Evolutionary conservation across 2,888 invertebrate genomes (phyloP).

Genomic region (Corythucha ciliata): DNA sequence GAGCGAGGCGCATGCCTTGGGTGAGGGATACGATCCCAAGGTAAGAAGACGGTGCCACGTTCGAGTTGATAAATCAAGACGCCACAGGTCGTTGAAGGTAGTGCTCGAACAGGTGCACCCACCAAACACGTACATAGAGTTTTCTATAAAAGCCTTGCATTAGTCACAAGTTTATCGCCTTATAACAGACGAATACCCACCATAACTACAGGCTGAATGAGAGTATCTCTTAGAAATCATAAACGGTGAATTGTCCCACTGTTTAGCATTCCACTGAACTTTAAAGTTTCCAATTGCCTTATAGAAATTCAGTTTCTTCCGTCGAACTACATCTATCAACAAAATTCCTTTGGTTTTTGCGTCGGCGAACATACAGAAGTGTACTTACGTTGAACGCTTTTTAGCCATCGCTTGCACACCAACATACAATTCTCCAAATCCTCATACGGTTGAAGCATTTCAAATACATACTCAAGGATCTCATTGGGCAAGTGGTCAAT

Average conservation of each 20-base stretch:
- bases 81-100: constrained; percentile 95
- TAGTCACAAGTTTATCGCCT: background rate
- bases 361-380: too few species aligned
- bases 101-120: constrained; percentile 90
- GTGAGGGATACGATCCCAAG: constrained; percentile 83
- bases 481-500: constrained; percentile 77
- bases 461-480: constrained; percentile 83
- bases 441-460: constrained; percentile 79
- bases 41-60: constrained; percentile 77
- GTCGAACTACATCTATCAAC: constrained; percentile 65
- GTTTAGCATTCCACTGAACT: constrained; percentile 57
- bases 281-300: constrained; percentile 68
- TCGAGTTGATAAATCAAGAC: constrained; percentile 74
- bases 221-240: constrained; percentile 87
- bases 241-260: constrained; percentile 40
- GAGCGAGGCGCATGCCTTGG: constrained; percentile 90
- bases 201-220: constrained; percentile 75
- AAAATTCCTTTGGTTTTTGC: background rate
- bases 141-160: constrained; percentile 42
- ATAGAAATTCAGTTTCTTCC: constrained; percentile 61
- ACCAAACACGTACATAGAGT: constrained; percentile 90
- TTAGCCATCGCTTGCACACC: constrained; percentile 81
- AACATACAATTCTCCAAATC: constrained; percentile 77
- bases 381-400: constrained; percentile 74
- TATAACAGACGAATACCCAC: constrained; percentile 32